Evolutionary conservation across 2,888 invertebrate species (phyloP).

Genomic region (Hirtodrosophila alboralis): DNA sequence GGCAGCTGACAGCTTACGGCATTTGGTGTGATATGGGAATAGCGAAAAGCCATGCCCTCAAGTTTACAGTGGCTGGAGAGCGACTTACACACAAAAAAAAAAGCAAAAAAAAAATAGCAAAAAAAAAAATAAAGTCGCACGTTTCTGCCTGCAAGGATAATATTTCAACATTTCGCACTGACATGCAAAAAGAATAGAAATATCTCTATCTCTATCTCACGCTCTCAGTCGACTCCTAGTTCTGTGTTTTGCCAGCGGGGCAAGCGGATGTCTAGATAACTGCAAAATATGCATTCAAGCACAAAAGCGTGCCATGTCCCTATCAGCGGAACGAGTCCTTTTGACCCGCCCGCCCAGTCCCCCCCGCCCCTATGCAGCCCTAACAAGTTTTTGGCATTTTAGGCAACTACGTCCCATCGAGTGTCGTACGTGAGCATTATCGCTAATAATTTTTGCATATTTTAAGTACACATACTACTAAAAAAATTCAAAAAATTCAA

Average conservation of each 20-base stretch:
- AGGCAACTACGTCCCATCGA: conserved; percentile 55
- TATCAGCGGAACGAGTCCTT: conserved; percentile 54
- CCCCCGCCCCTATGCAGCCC: not conserved
- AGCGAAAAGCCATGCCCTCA: conserved; percentile 63
- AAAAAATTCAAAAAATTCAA: conserved; percentile 48
- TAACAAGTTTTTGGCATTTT: conserved; percentile 46
- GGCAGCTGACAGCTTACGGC: conserved; percentile 47
- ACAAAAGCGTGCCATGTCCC: conserved; percentile 75
- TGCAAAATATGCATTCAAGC: conserved; percentile 77
- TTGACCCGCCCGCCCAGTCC: not conserved
- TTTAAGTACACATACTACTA: conserved; percentile 44
- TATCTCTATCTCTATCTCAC: no score
- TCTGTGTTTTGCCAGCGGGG: conserved; percentile 39
- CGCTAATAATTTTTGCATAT: conserved; percentile 81
- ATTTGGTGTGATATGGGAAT: conserved; percentile 58
- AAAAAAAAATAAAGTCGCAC: conserved; percentile 74
- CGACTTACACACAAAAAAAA: conserved; percentile 16
- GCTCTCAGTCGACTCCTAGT: conserved; percentile 22
- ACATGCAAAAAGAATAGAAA: conserved; percentile 66
- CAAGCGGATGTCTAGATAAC: conserved; percentile 67
- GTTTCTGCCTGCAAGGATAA: conserved; percentile 82
- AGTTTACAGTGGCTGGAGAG: conserved; percentile 20
- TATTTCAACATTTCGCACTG: conserved; percentile 78
- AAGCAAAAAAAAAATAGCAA: conserved; percentile 1
- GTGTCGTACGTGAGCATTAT: conserved; percentile 81